These are phyloP conservation scores for Drosophila insularis DNA, from an alignment of 1,140 invertebrate genomes.

Conservation along the genomic window DNA sequence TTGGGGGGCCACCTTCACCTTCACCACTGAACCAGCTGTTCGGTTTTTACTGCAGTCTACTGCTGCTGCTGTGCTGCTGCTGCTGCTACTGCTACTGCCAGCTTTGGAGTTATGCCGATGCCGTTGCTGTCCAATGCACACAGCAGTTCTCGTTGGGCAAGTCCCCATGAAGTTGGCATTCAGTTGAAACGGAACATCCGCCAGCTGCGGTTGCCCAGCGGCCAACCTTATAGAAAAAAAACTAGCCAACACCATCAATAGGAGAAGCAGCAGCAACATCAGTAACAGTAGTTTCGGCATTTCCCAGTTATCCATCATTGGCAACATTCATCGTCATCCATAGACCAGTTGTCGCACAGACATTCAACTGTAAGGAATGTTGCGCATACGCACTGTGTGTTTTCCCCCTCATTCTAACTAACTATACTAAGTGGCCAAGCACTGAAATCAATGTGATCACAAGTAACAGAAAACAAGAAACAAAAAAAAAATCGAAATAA, in stretches of 20 bases:
- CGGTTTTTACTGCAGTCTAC: conserved; percentile 16
- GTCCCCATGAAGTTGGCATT: conserved; percentile 69
- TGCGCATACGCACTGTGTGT: conserved; percentile 59
- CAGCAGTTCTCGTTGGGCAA: conserved; percentile 80
- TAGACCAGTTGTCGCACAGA: conserved; percentile 50
- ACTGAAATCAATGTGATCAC: conserved; percentile 28
- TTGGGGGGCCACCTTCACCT: conserved; percentile 57
- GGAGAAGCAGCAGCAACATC: conserved; percentile 16
- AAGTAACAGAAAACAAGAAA: conserved; percentile 4
- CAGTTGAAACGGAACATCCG: conserved; percentile 78
- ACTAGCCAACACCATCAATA: conserved; percentile 2
- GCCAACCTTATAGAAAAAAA: conserved; percentile 6
- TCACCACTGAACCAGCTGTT: conserved; percentile 38
- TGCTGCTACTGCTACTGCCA: background rate
- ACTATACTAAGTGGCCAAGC: conserved; percentile 20
- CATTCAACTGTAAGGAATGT: conserved; percentile 48
- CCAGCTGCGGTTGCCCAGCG: conserved; percentile 72
- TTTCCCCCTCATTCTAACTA: background rate
- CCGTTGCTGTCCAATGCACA: conserved; percentile 43
- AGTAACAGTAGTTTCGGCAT: background rate
- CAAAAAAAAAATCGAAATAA: too few species aligned
- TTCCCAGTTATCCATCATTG: background rate
- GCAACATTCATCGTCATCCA: background rate
- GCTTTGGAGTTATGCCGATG: conserved; percentile 28
- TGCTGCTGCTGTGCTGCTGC: background rate